Evolutionary conservation across 2,797 vertebrate species (phyloP).

Genomic region (Ceryle rudis): DNA sequence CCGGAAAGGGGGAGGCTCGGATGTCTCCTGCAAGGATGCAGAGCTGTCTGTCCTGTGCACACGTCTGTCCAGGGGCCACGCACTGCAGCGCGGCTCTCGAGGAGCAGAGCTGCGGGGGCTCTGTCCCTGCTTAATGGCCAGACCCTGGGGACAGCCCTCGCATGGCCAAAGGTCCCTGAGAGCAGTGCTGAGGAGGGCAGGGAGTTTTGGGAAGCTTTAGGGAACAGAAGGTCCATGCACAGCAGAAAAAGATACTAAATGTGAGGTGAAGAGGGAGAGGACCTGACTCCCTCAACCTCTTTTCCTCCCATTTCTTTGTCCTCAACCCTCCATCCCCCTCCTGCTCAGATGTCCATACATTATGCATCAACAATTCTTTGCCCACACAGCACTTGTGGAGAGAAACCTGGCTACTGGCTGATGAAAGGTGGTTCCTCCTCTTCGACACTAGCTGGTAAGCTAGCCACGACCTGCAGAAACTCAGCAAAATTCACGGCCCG

Average conservation of each 20-base stretch:
- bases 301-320: not conserved
- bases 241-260: not conserved
- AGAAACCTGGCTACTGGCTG: not conserved
- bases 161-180: accelerated
- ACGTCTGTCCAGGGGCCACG: accelerated
- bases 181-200: accelerated
- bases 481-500: not conserved
- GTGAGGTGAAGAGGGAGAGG: not conserved
- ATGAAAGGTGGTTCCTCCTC: not conserved
- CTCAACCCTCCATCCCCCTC: not conserved
- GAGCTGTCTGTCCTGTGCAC: not conserved
- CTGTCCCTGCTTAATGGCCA: accelerated
- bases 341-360: not conserved
- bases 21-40: accelerated
- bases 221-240: accelerated
- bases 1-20: accelerated
- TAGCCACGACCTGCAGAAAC: not conserved
- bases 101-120: not conserved
- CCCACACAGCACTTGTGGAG: not conserved
- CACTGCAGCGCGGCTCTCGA: too few relatives aligned
- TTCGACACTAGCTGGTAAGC: not conserved
- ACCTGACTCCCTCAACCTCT: not conserved
- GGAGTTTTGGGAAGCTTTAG: not conserved
- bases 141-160: not conserved
- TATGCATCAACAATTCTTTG: not conserved